Conservation (phyloP, 2,113 vertebrate species). For the Odocoileus hemionus region DNA sequence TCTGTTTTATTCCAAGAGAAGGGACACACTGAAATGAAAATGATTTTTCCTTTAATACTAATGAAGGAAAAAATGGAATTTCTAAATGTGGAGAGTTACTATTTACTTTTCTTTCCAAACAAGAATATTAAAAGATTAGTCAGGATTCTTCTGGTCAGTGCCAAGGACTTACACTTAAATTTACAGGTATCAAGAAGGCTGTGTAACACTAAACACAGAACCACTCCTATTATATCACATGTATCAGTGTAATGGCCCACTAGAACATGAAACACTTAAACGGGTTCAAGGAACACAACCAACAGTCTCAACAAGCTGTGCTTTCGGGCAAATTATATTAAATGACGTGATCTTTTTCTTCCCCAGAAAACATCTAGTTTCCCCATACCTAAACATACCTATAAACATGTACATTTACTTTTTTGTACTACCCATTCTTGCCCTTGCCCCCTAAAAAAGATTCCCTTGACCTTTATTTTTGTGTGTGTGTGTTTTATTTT, state of each 20-base stretch:
- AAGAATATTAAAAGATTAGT: conserved; percentile 53
- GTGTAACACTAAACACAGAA: conserved; percentile 56
- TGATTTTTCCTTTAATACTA: conserved; percentile 20
- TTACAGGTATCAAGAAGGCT: conserved; percentile 42
- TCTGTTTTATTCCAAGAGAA: conserved; percentile 1
- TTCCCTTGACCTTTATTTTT: background rate
- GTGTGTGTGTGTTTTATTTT: no score
- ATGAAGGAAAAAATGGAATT: conserved; percentile 36
- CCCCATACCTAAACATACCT: background rate
- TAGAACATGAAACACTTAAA: conserved; percentile 27
- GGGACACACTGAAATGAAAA: conserved; percentile 28
- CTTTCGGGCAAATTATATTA: background rate
- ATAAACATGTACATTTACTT: background rate
- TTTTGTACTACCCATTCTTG: background rate
- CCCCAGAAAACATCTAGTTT: background rate
- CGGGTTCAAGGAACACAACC: background rate
- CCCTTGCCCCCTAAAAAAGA: background rate
- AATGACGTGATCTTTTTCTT: background rate
- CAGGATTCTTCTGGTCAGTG: conserved; percentile 35
- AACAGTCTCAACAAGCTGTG: background rate
- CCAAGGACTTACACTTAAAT: conserved; percentile 53
- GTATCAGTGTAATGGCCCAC: conserved; percentile 23
- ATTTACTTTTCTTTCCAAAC: conserved; percentile 57
- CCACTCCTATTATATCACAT: conserved; percentile 35
- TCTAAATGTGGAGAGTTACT: conserved; percentile 37